Conservation (phyloP, 2,888 invertebrate genomes). For the Hyles lineata region DNA sequence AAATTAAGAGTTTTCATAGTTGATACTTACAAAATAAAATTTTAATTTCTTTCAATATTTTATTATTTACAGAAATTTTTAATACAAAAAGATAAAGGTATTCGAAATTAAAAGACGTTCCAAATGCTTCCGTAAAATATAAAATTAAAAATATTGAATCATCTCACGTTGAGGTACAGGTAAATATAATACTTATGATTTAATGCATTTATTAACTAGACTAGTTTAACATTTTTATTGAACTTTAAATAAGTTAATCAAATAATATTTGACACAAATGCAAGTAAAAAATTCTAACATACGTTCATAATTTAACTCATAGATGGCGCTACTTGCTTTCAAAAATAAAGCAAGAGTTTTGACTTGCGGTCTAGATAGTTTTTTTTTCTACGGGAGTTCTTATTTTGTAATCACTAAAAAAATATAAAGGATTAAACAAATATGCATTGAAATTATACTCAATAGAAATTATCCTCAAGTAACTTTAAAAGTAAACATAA, state of each 20-base stretch:
- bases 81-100: neutral
- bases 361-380: neutral
- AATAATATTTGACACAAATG: neutral
- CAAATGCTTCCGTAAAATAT: conserved; percentile 4
- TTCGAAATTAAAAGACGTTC: neutral
- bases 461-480: no score
- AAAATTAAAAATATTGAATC: neutral
- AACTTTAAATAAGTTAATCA: conserved; percentile 30
- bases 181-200: conserved; percentile 24
- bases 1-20: conserved; percentile 42
- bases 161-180: neutral
- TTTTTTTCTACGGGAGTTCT: neutral
- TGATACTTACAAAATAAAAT: conserved; percentile 28
- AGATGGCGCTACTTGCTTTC: conserved; percentile 14
- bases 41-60: conserved; percentile 13
- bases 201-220: conserved; percentile 2
- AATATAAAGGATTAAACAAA: neutral
- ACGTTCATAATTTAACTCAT: neutral
- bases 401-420: neutral
- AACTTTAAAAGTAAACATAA: conserved; percentile 1
- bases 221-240: conserved; percentile 29
- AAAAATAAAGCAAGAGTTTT: neutral
- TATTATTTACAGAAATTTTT: conserved; percentile 42
- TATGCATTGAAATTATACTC: conserved; percentile 12
- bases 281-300: neutral